phyloP scores from a whole-genome alignment of 2,888 invertebrate genomes.

The Meiosimyza decipiens region DNA sequence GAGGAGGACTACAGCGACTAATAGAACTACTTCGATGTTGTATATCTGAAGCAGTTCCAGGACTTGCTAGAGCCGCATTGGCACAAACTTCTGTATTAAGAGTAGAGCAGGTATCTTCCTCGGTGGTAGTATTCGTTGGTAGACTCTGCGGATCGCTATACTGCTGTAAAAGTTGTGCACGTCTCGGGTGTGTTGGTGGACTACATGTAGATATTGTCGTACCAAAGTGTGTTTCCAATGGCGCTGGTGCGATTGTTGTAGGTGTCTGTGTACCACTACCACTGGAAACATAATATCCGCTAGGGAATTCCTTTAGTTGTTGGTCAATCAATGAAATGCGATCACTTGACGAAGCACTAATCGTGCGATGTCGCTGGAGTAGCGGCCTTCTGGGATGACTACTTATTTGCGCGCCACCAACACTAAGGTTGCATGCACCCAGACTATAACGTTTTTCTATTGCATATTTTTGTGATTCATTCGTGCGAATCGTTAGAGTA shows the following conservation, averaged over 20 bases:
- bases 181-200: constrained; percentile 55
- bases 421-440: constrained; percentile 37
- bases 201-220: constrained; percentile 54
- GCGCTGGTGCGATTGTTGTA: constrained; percentile 40
- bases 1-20: constrained; percentile 2
- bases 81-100: constrained; percentile 62
- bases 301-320: constrained; percentile 53
- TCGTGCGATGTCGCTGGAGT: constrained; percentile 62
- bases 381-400: constrained; percentile 55
- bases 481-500: not conserved
- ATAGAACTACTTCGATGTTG: not conserved
- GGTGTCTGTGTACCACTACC: constrained; percentile 45
- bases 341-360: constrained; percentile 59
- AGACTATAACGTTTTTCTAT: constrained; percentile 55
- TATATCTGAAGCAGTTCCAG: constrained; percentile 36
- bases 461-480: constrained; percentile 32
- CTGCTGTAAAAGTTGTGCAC: constrained; percentile 61
- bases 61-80: constrained; percentile 43
- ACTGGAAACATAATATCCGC: not conserved
- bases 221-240: constrained; percentile 63
- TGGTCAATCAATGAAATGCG: constrained; percentile 54
- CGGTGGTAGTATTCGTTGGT: constrained; percentile 58
- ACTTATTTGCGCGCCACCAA: constrained; percentile 35
- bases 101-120: constrained; percentile 64
- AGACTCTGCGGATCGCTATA: constrained; percentile 63